Conservation (phyloP, 1,140 invertebrate genomes). For the Drosophila nigrodunni region DNA sequence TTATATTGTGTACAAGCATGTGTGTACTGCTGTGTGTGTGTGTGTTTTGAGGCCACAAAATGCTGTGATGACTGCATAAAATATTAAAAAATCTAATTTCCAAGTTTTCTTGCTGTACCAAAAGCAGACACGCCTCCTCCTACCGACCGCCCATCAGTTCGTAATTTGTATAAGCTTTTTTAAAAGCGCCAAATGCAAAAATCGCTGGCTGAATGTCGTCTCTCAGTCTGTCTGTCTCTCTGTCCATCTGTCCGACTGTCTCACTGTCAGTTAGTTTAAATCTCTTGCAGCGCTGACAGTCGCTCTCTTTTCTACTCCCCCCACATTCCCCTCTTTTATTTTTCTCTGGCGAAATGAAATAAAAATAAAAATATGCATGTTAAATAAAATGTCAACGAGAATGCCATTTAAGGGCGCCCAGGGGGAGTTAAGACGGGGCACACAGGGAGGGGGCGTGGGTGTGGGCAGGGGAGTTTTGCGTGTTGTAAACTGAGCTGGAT, state of each 20-base stretch:
- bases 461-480: slow-evolving; percentile 6
- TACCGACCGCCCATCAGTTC: slow-evolving; percentile 17
- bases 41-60: slow-evolving; percentile 66
- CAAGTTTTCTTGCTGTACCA: slow-evolving; percentile 51
- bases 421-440: not conserved
- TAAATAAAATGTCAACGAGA: slow-evolving; percentile 76
- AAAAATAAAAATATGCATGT: slow-evolving; percentile 58
- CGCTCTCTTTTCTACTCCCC: not conserved
- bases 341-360: slow-evolving; percentile 59
- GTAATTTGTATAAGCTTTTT: slow-evolving; percentile 77
- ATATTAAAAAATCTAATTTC: slow-evolving; percentile 81
- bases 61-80: slow-evolving; percentile 68
- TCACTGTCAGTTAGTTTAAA: slow-evolving; percentile 58
- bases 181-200: slow-evolving; percentile 68
- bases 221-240: slow-evolving; percentile 9
- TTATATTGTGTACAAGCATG: slow-evolving; percentile 50
- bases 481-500: slow-evolving; percentile 71
- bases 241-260: slow-evolving; percentile 27
- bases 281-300: slow-evolving; percentile 64
- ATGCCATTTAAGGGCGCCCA: slow-evolving; percentile 57
- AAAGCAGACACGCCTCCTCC: slow-evolving; percentile 11
- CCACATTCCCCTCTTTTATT: no score
- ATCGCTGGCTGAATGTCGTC: slow-evolving; percentile 67
- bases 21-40: slow-evolving; percentile 23
- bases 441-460: not conserved